Base-by-base conservation (phyloP, 2,888 invertebrate species). In the Dolichomitus sp. region DNA sequence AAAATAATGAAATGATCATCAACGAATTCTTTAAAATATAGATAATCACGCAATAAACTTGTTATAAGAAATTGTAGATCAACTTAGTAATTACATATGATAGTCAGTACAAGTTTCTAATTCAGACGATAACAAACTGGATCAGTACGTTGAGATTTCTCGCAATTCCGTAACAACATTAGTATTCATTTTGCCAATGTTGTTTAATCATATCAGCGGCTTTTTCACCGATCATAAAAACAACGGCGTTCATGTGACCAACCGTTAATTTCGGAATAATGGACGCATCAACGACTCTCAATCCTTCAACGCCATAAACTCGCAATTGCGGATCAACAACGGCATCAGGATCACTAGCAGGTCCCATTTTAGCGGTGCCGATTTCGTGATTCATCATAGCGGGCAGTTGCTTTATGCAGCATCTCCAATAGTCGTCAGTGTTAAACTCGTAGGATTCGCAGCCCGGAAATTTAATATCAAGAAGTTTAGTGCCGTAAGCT, bases 341-440 rank as follows among this genome's bases (percentile, higher is more conserved):
- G 0, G 95, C 95, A 66, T 93, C 93, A 0, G 94, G 92, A 88
- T 96, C 95, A 9, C 84, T 87, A 1, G 84, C 59, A 0, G 95
- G 95, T 0, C 95, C 95, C 95, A 95, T 95, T 88, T 95, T 95
- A 54, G 94, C 95, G 0, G 95, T 95, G 0, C 95, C 94, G 5
- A 95, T 94, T 87, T 96, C 96, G 87, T 96, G 96, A 86, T 96
- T 95, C 88, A 96, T 94, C 76, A 96, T 96, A n/a, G 95, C 94
- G 0, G 96, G 95, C 52, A 96, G 92, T 81, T 96, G 95, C 17
- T 95, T 94, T 7, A 95, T 94, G 23, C 95, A 95, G 90, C 96
- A 96, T 73, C 95, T 94, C 96, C 96, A 96, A 88, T 96, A 96
- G 30, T 94, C 94, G 84, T 96, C 95, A 3, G 95, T 94, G 68